phyloP scores from a whole-genome alignment of 2,888 invertebrate genomes.

The Poecilobothrus nobilitatus region DNA sequence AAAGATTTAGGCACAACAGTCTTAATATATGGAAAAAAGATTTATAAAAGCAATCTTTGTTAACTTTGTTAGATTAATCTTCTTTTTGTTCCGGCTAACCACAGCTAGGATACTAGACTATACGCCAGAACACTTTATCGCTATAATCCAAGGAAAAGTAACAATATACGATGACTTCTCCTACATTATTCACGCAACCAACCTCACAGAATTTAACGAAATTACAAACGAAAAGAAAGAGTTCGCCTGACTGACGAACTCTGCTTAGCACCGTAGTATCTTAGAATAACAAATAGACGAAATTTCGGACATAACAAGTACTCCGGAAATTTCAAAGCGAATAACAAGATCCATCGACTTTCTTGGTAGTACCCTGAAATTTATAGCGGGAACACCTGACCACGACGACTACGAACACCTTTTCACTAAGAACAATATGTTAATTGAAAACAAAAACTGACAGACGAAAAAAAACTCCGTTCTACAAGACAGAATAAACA shows the following conservation, averaged over 20 bases:
- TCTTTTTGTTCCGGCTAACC: background rate
- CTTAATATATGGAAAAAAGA: background rate
- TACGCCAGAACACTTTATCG: background rate
- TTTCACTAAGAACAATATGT: slow-evolving; percentile 10
- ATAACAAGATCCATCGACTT: background rate
- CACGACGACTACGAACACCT: slow-evolving; percentile 9
- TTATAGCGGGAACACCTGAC: slow-evolving; percentile 10
- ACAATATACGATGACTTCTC: background rate
- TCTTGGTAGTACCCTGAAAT: background rate
- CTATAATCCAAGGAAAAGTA: background rate
- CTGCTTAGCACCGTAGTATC: background rate
- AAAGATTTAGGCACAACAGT: no score
- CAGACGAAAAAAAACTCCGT: slow-evolving; percentile 12
- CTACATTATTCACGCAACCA: background rate
- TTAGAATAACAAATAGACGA: background rate
- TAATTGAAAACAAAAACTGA: slow-evolving; percentile 11
- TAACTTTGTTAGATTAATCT: background rate
- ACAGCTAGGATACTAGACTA: background rate
- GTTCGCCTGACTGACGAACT: background rate
- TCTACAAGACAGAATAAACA: slow-evolving; percentile 9
- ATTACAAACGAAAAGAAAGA: background rate
- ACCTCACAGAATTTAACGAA: background rate
- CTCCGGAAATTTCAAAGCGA: background rate
- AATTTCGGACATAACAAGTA: background rate
- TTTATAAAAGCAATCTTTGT: background rate